A percentile compares a stretch with the other conserved stretches of the same genome.
Evolutionary conservation across 1,140 invertebrate species (phyloP).

Genomic region (Temnothorax nylanderi): DNA sequence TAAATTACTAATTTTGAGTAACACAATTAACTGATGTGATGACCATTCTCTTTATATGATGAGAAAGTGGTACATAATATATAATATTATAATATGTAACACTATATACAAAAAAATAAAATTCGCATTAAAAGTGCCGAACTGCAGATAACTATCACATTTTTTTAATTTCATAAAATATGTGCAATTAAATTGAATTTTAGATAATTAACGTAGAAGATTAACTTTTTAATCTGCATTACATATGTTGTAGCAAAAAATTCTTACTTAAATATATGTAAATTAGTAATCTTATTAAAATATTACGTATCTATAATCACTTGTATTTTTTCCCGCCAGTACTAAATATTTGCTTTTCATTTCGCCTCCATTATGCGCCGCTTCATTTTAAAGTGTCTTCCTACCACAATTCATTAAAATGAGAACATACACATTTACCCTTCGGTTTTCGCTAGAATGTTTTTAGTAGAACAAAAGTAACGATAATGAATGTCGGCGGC

Average conservation of each 20-base stretch:
- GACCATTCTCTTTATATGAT: background rate
- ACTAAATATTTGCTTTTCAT: constrained; percentile 33
- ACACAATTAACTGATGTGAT: background rate
- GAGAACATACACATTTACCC: constrained; percentile 13
- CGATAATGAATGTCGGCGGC: constrained; percentile 49
- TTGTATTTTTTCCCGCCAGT: background rate
- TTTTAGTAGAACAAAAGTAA: constrained; percentile 42
- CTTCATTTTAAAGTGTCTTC: constrained; percentile 44
- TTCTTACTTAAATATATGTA: background rate
- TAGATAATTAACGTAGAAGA: background rate
- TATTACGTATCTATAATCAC: background rate
- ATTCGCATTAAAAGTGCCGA: background rate
- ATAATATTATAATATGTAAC: background rate
- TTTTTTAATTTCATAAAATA: background rate
- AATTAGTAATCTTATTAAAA: constrained; percentile 16
- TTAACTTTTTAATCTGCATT: constrained; percentile 2
- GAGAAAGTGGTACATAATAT: background rate
- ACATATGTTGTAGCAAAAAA: background rate
- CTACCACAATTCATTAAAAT: constrained; percentile 58
- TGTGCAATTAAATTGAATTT: background rate
- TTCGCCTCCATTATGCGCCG: background rate
- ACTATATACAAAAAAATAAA: background rate
- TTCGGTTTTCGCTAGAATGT: constrained; percentile 27
- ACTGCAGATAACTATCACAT: background rate
- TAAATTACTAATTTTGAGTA: background rate